Evolutionary conservation across 30 jellyfish, hydroid and myxozoan species (phyloP).

Genomic region (Hydractinia symbiolongicarpus): DNA sequence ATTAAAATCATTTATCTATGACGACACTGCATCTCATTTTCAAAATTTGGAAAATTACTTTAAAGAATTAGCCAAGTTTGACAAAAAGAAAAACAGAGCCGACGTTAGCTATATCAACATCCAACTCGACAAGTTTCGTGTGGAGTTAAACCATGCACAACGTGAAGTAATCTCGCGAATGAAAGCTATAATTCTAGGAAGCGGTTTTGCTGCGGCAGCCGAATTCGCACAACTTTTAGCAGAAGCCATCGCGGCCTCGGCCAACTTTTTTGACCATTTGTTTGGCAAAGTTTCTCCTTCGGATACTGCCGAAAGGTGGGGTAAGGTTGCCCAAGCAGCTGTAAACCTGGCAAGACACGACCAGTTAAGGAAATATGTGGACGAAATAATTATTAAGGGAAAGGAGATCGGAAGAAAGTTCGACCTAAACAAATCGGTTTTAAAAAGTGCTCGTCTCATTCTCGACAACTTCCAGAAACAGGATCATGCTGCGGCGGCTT

Average conservation of each 20-base stretch:
- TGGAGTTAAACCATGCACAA: conserved; percentile 6
- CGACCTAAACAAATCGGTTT: conserved; percentile 16
- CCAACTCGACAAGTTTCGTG: conserved; percentile 22
- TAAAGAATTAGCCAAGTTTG: conserved; percentile 41
- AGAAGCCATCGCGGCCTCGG: conserved; percentile 26
- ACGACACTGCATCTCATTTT: conserved; percentile 24
- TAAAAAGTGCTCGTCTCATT: conserved; percentile 9
- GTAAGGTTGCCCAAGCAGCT: conserved; percentile 14
- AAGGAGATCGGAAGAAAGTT: conserved; percentile 14
- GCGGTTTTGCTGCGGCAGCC: neutral
- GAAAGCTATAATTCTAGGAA: conserved; percentile 14
- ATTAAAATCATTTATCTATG: conserved; percentile 34
- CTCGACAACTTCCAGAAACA: neutral
- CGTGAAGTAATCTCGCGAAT: conserved; percentile 11
- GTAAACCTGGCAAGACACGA: conserved; percentile 8
- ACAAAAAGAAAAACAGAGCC: conserved; percentile 33
- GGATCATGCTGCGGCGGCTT: neutral
- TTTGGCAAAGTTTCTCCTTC: conserved; percentile 32
- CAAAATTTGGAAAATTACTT: conserved; percentile 38
- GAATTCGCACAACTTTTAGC: conserved; percentile 11
- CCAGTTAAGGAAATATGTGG: neutral
- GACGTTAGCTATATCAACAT: conserved; percentile 27
- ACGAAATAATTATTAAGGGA: conserved; percentile 14
- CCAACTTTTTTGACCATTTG: conserved; percentile 27
- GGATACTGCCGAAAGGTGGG: conserved; percentile 23